These are phyloP conservation scores for Tragelaphus strepsiceros DNA, from an alignment of 2,113 vertebrate genomes.

Conservation along the genomic window DNA sequence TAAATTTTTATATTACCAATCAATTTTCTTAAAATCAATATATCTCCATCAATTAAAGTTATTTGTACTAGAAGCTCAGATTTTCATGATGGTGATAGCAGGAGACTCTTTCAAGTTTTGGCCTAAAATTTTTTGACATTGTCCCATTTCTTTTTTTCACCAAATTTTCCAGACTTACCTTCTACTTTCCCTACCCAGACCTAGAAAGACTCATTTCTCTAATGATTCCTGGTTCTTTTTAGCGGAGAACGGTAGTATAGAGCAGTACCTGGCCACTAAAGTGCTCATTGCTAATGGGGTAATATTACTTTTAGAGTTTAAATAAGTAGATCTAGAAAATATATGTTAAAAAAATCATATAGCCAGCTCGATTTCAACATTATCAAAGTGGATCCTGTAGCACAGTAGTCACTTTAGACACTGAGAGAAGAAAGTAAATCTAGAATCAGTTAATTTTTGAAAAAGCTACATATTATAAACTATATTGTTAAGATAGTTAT, in stretches of 20 bases:
- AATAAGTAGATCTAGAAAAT: not conserved
- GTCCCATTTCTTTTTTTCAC: not conserved
- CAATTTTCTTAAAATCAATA: not conserved
- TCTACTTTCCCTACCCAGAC: not conserved
- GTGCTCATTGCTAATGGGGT: not conserved
- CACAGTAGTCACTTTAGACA: not conserved
- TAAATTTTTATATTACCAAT: not conserved
- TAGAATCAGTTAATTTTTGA: not conserved
- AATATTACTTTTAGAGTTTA: not conserved
- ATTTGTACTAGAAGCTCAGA: not conserved
- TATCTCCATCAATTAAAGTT: not conserved
- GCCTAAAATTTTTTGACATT: not conserved
- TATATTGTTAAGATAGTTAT: not conserved
- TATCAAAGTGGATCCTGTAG: not conserved
- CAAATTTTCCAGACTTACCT: not conserved
- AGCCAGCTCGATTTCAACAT: not conserved
- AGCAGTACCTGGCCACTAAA: not conserved
- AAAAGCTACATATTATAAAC: not conserved
- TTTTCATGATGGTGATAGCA: not conserved
- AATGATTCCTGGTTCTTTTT: not conserved
- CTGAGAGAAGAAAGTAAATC: not conserved
- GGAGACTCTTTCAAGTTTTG: not conserved
- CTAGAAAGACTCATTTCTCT: not conserved
- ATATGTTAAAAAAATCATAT: not conserved
- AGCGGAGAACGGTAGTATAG: not conserved